A percentile compares a stretch with the other conserved stretches of the same genome.
phyloP scores from a whole-genome alignment of 2,888 invertebrate genomes.

The Limnephilus lunatus region DNA sequence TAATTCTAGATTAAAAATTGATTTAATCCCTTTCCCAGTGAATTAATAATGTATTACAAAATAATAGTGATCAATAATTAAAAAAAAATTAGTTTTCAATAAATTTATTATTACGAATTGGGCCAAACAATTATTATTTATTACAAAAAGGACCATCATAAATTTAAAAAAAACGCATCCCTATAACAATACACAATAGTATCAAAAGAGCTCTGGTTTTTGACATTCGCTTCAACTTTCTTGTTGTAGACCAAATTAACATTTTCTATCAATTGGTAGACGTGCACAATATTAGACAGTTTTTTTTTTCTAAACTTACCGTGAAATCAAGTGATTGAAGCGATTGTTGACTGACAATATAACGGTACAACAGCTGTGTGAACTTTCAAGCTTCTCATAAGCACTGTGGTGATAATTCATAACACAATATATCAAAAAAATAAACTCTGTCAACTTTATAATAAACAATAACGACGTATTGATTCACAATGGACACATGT shows the following conservation, averaged over 20 bases:
- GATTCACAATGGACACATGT: constrained; percentile 38
- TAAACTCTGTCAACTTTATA: constrained; percentile 5
- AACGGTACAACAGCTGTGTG: constrained; percentile 62
- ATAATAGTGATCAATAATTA: background rate
- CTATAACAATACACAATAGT: background rate
- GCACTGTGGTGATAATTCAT: constrained; percentile 21
- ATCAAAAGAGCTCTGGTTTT: background rate
- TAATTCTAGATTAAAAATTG: background rate
- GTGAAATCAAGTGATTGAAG: constrained; percentile 42
- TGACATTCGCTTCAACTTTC: background rate
- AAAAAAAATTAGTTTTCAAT: background rate
- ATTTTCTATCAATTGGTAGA: background rate
- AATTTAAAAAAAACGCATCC: background rate
- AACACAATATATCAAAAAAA: constrained; percentile 37
- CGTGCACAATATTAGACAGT: background rate
- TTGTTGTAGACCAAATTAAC: background rate
- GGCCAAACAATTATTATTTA: background rate
- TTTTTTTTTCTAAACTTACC: constrained; percentile 28
- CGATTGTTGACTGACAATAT: constrained; percentile 53
- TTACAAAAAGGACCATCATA: background rate
- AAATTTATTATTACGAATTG: background rate
- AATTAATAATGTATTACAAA: background rate
- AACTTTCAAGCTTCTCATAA: constrained; percentile 51
- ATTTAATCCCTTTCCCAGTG: background rate
- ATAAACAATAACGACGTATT: constrained; percentile 27